Percentiles rank a stretch among this genome's conserved stretches.
Conservation (phyloP, 2,113 vertebrate genomes). For the Candoia aspera region DNA sequence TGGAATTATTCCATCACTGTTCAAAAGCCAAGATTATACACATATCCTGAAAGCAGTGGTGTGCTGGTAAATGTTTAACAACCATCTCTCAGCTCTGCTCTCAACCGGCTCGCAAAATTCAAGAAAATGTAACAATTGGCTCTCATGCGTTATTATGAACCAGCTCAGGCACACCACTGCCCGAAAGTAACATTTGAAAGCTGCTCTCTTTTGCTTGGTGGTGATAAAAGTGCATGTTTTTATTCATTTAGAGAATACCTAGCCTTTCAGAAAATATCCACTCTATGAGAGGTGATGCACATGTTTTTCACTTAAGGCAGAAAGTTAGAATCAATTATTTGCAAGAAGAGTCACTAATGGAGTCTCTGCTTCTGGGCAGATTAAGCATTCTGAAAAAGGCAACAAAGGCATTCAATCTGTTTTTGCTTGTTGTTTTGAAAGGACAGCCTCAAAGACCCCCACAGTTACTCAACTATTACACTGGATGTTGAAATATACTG, state of each 20-base stretch:
- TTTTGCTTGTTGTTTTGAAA: slow-evolving; percentile 10
- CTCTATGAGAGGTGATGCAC: neutral
- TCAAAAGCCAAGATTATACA: neutral
- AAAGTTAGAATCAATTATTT: neutral
- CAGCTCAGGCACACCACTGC: neutral
- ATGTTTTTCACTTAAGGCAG: neutral
- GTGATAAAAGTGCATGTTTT: slow-evolving; percentile 11
- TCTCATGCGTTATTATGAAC: neutral
- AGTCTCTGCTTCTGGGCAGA: slow-evolving; percentile 16
- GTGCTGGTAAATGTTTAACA: neutral
- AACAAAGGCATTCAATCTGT: slow-evolving; percentile 4
- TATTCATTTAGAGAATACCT: slow-evolving; percentile 4
- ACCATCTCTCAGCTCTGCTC: neutral
- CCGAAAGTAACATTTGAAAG: neutral
- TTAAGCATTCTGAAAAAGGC: slow-evolving; percentile 15
- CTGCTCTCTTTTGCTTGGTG: slow-evolving; percentile 18
- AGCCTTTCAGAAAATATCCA: slow-evolving; percentile 34
- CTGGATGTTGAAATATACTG: neutral
- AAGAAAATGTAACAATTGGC: neutral
- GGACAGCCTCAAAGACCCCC: neutral
- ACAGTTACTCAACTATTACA: neutral
- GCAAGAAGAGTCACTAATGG: neutral
- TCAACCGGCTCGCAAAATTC: neutral
- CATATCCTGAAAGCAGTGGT: neutral
- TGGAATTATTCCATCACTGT: neutral